Percentiles rank a stretch among this genome's conserved stretches.
These are phyloP conservation scores for Galerucella calmariensis DNA, from an alignment of 2,888 invertebrate genomes.

Conservation along the genomic window DNA sequence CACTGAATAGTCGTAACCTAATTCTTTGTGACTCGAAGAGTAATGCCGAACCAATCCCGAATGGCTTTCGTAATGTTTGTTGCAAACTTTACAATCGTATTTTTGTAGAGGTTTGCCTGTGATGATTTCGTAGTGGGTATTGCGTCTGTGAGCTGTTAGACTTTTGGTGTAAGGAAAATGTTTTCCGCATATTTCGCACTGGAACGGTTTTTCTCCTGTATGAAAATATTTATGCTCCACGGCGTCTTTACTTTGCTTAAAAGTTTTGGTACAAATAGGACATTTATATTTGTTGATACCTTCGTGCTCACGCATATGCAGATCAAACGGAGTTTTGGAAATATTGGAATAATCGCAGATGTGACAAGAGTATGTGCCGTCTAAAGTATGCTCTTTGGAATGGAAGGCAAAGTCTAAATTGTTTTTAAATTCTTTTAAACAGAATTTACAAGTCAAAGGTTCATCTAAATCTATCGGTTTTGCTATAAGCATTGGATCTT, in stretches of 20 bases:
- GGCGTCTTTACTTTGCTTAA: slow-evolving; percentile 66
- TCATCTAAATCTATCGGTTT: slow-evolving; percentile 52
- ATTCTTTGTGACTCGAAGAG: slow-evolving; percentile 45
- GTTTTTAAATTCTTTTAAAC: slow-evolving; percentile 67
- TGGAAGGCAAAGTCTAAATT: slow-evolving; percentile 59
- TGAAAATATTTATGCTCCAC: slow-evolving; percentile 61
- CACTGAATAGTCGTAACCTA: slow-evolving; percentile 64
- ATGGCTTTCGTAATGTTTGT: slow-evolving; percentile 59
- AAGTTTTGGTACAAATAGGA: slow-evolving; percentile 52
- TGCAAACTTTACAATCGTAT: slow-evolving; percentile 66
- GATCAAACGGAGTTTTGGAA: slow-evolving; percentile 54
- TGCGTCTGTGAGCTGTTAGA: slow-evolving; percentile 64
- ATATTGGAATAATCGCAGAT: slow-evolving; percentile 55
- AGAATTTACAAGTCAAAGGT: slow-evolving; percentile 67
- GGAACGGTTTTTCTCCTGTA: slow-evolving; percentile 63
- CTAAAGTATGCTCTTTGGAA: slow-evolving; percentile 56
- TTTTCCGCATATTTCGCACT: slow-evolving; percentile 67
- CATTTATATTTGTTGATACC: slow-evolving; percentile 53
- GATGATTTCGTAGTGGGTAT: slow-evolving; percentile 64
- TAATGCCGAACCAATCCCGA: slow-evolving; percentile 54
- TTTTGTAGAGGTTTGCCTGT: slow-evolving; percentile 55
- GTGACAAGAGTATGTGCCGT: slow-evolving; percentile 57
- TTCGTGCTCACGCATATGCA: slow-evolving; percentile 55
- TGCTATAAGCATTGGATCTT: slow-evolving; percentile 38
- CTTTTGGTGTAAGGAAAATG: slow-evolving; percentile 66